Evolutionary conservation across 2,113 vertebrate species (phyloP).

Genomic region (Psephotus haematonotus): DNA sequence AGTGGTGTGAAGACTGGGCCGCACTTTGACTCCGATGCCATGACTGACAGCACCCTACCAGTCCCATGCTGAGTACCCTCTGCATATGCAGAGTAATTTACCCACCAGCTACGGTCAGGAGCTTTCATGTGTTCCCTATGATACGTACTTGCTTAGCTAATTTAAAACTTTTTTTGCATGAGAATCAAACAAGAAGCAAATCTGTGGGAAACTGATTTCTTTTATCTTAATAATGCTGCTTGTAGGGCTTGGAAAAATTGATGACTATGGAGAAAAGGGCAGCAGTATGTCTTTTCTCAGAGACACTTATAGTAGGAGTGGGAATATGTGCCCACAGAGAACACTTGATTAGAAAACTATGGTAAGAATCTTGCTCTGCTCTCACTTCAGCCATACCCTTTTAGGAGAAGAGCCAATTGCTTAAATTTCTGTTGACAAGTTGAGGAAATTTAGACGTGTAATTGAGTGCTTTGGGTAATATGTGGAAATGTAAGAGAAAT

Average conservation of each 20-base stretch:
- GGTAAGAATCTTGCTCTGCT: slow-evolving; percentile 32
- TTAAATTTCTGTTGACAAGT: slow-evolving; percentile 10
- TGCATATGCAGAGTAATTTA: neutral
- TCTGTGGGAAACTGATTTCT: neutral
- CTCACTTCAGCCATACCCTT: neutral
- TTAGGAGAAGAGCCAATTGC: neutral
- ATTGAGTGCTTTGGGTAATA: neutral
- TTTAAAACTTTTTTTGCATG: neutral
- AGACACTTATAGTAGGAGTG: neutral
- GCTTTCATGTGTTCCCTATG: neutral
- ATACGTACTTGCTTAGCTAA: neutral
- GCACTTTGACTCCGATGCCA: neutral
- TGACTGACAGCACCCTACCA: neutral
- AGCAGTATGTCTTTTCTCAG: slow-evolving; percentile 3
- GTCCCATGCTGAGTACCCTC: neutral
- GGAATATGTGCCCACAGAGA: neutral
- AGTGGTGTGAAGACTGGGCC: neutral
- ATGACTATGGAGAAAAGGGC: neutral
- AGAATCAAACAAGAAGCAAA: neutral
- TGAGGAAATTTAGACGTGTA: neutral
- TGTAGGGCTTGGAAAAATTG: neutral
- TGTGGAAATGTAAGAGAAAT: neutral
- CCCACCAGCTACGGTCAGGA: neutral
- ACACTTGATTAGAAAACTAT: slow-evolving; percentile 1
- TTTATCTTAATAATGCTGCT: neutral